phyloP scores from a whole-genome alignment of 2,888 invertebrate genomes.

The Meganola albula region DNA sequence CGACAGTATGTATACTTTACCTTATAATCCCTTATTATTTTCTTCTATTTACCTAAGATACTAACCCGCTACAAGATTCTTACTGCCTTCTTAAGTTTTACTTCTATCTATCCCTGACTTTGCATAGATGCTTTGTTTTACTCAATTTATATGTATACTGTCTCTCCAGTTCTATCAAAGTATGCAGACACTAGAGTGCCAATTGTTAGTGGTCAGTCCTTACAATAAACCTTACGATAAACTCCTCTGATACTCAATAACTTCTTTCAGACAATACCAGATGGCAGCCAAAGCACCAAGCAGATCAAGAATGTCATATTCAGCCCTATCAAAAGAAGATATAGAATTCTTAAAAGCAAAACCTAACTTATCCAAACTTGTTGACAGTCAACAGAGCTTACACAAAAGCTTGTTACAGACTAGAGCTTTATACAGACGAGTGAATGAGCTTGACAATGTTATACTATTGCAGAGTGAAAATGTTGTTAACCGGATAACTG shows the following conservation, averaged over 20 bases:
- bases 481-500: conserved; percentile 47
- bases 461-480: conserved; percentile 47
- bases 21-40: conserved; percentile 3
- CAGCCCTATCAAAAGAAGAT: conserved; percentile 59
- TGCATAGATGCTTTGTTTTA: too few species aligned
- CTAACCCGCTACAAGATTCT: too few species aligned
- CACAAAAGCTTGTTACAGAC: conserved; percentile 51
- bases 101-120: too few species aligned
- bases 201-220: too few species aligned
- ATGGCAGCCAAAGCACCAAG: conserved; percentile 46
- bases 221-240: too few species aligned
- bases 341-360: conserved; percentile 62
- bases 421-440: conserved; percentile 39
- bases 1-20: conserved; percentile 47
- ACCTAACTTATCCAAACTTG: conserved; percentile 52
- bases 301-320: conserved; percentile 52
- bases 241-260: too few species aligned
- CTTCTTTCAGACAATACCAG: conserved; percentile 53
- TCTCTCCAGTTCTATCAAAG: too few species aligned
- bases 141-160: too few species aligned
- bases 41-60: too few species aligned
- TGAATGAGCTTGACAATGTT: conserved; percentile 48
- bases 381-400: conserved; percentile 52
- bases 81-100: too few species aligned
- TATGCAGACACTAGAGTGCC: too few species aligned